Evolutionary conservation across 1,140 invertebrate genomes (phyloP).

Genomic region (Heliothis subflexa): DNA sequence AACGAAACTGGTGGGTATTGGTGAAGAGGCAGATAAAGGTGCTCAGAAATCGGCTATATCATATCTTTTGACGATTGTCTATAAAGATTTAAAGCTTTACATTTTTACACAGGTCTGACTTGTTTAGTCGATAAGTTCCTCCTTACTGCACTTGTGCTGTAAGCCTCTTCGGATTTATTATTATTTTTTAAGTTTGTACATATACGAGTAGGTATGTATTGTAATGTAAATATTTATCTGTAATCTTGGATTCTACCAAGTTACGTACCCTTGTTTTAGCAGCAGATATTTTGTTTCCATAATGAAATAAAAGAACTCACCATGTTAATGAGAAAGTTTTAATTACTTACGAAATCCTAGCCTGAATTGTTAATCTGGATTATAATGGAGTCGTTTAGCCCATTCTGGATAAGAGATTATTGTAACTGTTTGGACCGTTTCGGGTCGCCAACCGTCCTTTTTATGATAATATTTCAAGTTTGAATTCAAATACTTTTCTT

Average conservation of each 20-base stretch:
- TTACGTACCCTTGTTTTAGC: neutral
- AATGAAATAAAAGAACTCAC: neutral
- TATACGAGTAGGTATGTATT: no score
- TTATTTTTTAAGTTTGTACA: no score
- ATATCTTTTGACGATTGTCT: no score
- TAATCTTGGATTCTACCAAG: neutral
- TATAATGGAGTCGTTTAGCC: conserved; percentile 21
- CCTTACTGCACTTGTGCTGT: no score
- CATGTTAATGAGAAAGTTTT: conserved; percentile 3
- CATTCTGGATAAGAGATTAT: conserved; percentile 5
- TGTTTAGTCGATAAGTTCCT: no score
- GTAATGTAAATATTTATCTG: no score
- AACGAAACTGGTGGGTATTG: no score
- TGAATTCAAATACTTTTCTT: conserved; percentile 10
- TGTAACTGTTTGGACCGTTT: neutral
- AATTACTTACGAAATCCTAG: conserved; percentile 5
- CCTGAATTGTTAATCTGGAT: conserved; percentile 10
- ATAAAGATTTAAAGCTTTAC: no score
- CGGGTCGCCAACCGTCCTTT: neutral
- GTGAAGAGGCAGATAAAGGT: no score
- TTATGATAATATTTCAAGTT: conserved; percentile 24
- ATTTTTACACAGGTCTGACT: no score
- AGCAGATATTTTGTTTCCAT: neutral
- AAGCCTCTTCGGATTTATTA: no score
- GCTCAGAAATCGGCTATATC: no score